Base-by-base conservation (phyloP, 2,797 vertebrate species). In the Amphiprion clarkii region DNA sequence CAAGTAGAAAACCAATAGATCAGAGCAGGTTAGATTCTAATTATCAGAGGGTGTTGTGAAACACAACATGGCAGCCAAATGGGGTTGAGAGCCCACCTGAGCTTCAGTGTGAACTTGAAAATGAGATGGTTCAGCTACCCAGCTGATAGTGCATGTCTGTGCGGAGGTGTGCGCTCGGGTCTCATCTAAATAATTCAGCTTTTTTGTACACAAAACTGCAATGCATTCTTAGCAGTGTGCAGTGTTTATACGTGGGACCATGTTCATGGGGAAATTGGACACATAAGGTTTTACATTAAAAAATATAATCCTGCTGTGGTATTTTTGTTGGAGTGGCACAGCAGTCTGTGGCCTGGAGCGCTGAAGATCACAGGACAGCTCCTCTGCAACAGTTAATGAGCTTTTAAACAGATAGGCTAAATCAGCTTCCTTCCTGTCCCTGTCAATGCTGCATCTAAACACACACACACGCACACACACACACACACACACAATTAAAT, bases 121-220 rank as follows among this genome's bases (percentile, higher is more conserved):
- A 57, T 70, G 73, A 84, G 87, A 74, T 19, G 53, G 65, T 71
- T 71, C 57, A 84, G 71, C 31, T 56, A 12, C 27, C 81, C 57
- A 63, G 67, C 77, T 72, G 56, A 69, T 66, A 27, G 55, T 33
- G 71, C 57, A 57, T 55, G 59, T 78, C 62, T 63, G 70, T 61
- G 70, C 55, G 55, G 49, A 84, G 71, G 67, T 67, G 57, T 78
- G 65, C 16, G 6, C 46, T 80, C 31, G 0, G 53, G 56, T 81
- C 78, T 53, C 78, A 66, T 76, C 86, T 93, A 74, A 93, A 93
- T 92, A 78, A 92, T 93, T 92, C 74, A 92, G 61, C 44, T 59
- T 71, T 76, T 79, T 65, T 68, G 54, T 42, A 65, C 67, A 79
- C 67, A 68, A 67, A 68, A 65, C 78, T 71, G 54, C 68, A 48